Conservation (phyloP, 1,140 invertebrate species). For the Dendrolimus kikuchii region DNA sequence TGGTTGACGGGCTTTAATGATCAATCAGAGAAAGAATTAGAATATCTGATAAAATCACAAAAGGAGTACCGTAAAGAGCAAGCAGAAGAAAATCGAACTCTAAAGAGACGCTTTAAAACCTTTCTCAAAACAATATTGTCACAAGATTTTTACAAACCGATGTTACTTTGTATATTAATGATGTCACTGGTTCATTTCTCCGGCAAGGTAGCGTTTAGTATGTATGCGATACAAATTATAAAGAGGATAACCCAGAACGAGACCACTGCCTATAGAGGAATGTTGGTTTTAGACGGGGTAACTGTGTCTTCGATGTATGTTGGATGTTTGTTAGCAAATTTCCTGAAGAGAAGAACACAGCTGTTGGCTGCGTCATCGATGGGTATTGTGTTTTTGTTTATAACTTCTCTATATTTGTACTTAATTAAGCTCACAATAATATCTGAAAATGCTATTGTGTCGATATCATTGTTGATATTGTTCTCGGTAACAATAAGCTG, state of each 20-base stretch:
- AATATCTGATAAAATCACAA: constrained; percentile 18
- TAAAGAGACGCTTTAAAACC: constrained; percentile 2
- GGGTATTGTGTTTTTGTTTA: constrained; percentile 22
- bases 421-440: constrained; percentile 15
- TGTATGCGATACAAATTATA: constrained; percentile 28
- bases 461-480: constrained; percentile 18
- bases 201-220: constrained; percentile 23
- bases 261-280: constrained; percentile 20
- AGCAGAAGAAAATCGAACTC: constrained; percentile 4
- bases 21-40: constrained; percentile 22
- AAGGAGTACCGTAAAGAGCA: constrained; percentile 9
- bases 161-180: constrained; percentile 17
- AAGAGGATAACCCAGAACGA: constrained; percentile 22
- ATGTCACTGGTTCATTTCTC: constrained; percentile 20
- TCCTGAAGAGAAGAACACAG: constrained; percentile 19
- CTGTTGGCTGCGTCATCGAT: constrained; percentile 16
- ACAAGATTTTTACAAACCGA: constrained; percentile 24
- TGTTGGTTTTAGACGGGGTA: constrained; percentile 32
- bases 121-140: constrained; percentile 8
- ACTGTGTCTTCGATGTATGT: constrained; percentile 27
- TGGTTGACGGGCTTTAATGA: constrained; percentile 21
- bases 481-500: constrained; percentile 25
- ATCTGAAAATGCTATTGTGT: constrained; percentile 19
- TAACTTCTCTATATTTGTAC: constrained; percentile 22
- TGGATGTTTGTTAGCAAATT: constrained; percentile 21